phyloP scores from a whole-genome alignment of 37 sponge, comb jelly and placozoan genomes.

The Haliclona indistincta region DNA sequence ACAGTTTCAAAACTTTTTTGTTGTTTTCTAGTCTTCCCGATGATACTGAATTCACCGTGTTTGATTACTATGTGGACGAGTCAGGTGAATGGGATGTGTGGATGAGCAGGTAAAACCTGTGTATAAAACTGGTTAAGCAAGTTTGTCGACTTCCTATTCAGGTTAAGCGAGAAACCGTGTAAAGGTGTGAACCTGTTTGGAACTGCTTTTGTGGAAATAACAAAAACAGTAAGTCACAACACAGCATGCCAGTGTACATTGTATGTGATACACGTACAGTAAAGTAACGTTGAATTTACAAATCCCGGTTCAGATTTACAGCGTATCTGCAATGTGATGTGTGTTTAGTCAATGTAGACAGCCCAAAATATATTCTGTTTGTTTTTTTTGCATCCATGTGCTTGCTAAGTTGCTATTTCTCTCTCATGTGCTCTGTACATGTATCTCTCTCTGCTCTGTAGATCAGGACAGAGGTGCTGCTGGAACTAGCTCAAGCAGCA shows the following conservation, averaged over 20 bases:
- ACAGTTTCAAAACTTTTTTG: not conserved
- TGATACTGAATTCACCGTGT: slow-evolving; percentile 83
- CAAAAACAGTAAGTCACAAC: slow-evolving; percentile 64
- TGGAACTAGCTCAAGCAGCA: slow-evolving; percentile 54
- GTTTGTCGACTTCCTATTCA: not conserved
- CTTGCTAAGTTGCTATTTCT: not conserved
- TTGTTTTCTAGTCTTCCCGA: slow-evolving; percentile 71
- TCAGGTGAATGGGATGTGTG: slow-evolving; percentile 94
- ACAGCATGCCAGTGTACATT: too few species aligned
- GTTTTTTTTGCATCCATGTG: not conserved
- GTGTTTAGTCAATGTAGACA: not conserved
- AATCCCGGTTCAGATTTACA: too few species aligned
- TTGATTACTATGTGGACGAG: slow-evolving; percentile 96
- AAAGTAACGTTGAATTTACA: too few species aligned
- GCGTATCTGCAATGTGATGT: not conserved
- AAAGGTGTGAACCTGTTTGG: slow-evolving; percentile 44
- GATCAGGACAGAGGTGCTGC: slow-evolving; percentile 53
- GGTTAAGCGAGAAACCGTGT: slow-evolving; percentile 28
- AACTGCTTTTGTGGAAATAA: slow-evolving; percentile 56
- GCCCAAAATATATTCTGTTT: not conserved
- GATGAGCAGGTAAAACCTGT: slow-evolving; percentile 63
- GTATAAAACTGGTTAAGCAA: not conserved
- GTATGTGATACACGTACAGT: too few species aligned
- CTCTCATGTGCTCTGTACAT: not conserved
- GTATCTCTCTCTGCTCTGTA: not conserved